Evolutionary conservation across 2,797 vertebrate genomes (phyloP).

Genomic region (Chloroceryle inda): DNA sequence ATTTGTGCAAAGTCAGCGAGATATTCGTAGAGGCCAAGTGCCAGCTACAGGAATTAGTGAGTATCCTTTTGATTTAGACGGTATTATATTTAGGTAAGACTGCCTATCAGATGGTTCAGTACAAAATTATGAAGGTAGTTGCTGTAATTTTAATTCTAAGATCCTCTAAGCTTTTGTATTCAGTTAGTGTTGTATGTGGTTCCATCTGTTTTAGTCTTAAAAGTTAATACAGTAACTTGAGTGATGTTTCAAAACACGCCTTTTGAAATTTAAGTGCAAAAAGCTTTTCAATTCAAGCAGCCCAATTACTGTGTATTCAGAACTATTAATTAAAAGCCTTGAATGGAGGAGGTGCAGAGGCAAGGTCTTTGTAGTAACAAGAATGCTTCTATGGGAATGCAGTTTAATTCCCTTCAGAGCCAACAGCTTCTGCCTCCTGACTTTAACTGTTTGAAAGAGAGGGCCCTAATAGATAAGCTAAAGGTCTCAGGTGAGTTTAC

Average conservation of each 20-base stretch:
- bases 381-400: neutral
- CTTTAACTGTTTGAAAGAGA: neutral
- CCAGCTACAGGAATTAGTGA: slow-evolving; percentile 91
- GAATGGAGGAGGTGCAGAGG: neutral
- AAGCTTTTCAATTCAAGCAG: neutral
- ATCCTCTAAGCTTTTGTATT: neutral
- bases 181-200: neutral
- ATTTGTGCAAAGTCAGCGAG: slow-evolving; percentile 88
- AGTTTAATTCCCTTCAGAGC: neutral
- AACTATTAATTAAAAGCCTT: neutral
- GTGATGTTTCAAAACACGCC: neutral
- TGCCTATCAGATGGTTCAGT: neutral
- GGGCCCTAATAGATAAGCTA: fast-evolving
- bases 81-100: slow-evolving; percentile 89
- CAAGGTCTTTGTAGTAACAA: neutral
- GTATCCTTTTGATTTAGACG: slow-evolving; percentile 92
- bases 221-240: neutral
- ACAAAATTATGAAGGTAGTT: neutral
- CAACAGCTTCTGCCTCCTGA: neutral
- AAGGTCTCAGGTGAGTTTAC: neutral
- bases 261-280: neutral
- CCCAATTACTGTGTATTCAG: neutral
- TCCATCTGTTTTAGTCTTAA: neutral
- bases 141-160: neutral
- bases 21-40: slow-evolving; percentile 88